These are phyloP conservation scores for Grammomys dolichurus DNA, from an alignment of 2,113 vertebrate genomes.

Conservation along the genomic window DNA sequence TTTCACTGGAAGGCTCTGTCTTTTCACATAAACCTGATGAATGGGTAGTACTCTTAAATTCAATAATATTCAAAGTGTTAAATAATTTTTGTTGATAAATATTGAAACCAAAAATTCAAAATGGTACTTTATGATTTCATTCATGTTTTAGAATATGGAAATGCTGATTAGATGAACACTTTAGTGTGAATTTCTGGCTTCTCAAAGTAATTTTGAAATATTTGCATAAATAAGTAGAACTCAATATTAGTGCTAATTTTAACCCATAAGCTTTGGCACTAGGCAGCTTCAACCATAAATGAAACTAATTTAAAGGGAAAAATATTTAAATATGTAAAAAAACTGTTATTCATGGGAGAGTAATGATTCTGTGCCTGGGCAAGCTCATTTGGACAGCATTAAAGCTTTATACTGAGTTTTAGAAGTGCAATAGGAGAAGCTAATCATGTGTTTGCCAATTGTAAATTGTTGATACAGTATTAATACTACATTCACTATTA, in stretches of 20 bases:
- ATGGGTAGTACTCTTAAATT: not conserved
- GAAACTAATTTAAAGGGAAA: conserved; percentile 40
- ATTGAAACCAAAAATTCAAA: conserved; percentile 49
- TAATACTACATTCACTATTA: not conserved
- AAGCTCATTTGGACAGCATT: conserved; percentile 59
- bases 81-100: conserved; percentile 27
- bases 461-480: not conserved
- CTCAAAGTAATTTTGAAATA: conserved; percentile 51
- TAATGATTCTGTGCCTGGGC: conserved; percentile 9
- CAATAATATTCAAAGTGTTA: not conserved
- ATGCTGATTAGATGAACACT: not conserved
- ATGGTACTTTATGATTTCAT: not conserved
- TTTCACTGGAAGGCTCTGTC: not conserved
- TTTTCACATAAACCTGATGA: not conserved
- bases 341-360: not conserved
- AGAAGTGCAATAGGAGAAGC: conserved; percentile 16
- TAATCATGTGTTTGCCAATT: not conserved
- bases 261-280: conserved; percentile 15
- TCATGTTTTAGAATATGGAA: conserved; percentile 48
- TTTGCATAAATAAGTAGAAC: conserved; percentile 43
- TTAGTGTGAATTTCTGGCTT: conserved; percentile 3
- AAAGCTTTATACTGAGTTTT: not conserved
- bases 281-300: conserved; percentile 23
- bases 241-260: conserved; percentile 33
- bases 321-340: conserved; percentile 45